Evolutionary conservation across 2,888 invertebrate genomes (phyloP).

Genomic region (Cheilosia soror): DNA sequence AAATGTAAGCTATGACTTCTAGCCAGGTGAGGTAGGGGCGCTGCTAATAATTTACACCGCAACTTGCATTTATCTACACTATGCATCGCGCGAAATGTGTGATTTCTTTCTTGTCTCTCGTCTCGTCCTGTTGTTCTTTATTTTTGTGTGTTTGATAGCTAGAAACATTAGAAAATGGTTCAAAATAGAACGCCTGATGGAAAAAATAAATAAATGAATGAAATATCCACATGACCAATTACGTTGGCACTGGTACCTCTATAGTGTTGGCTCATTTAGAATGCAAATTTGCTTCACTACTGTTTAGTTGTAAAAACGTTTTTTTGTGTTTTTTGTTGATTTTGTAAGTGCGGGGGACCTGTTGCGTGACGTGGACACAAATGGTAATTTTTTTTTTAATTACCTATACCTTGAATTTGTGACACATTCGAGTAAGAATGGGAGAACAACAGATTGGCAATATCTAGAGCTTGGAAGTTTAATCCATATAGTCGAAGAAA

Average conservation of each 20-base stretch:
- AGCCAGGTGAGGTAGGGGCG: constrained; percentile 16
- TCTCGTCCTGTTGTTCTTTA: constrained; percentile 42
- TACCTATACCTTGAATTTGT: constrained; percentile 42
- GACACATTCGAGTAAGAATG: too few species aligned
- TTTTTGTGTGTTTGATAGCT: constrained; percentile 5
- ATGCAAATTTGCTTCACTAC: constrained; percentile 41
- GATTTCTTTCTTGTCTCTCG: constrained; percentile 12
- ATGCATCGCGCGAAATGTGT: constrained; percentile 33
- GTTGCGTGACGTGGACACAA: constrained; percentile 45
- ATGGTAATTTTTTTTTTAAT: constrained; percentile 41
- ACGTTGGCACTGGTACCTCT: constrained; percentile 23
- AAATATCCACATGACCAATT: constrained; percentile 57
- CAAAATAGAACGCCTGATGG: constrained; percentile 9
- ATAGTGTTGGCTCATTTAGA: constrained; percentile 59
- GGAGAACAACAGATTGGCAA: too few species aligned
- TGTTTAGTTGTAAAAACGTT: constrained; percentile 4
- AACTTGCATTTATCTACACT: constrained; percentile 32
- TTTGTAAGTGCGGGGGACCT: constrained; percentile 14
- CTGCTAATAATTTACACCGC: constrained; percentile 48
- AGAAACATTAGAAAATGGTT: constrained; percentile 36
- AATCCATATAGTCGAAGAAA: too few species aligned
- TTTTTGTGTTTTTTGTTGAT: constrained; percentile 2
- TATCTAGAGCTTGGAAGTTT: too few species aligned
- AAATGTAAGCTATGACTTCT: constrained; percentile 33
- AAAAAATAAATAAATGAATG: constrained; percentile 34